A percentile compares a stretch with the other conserved stretches of the same genome.
Evolutionary conservation across 2,888 invertebrate genomes (phyloP).

Genomic region (Leucozona laternaria): DNA sequence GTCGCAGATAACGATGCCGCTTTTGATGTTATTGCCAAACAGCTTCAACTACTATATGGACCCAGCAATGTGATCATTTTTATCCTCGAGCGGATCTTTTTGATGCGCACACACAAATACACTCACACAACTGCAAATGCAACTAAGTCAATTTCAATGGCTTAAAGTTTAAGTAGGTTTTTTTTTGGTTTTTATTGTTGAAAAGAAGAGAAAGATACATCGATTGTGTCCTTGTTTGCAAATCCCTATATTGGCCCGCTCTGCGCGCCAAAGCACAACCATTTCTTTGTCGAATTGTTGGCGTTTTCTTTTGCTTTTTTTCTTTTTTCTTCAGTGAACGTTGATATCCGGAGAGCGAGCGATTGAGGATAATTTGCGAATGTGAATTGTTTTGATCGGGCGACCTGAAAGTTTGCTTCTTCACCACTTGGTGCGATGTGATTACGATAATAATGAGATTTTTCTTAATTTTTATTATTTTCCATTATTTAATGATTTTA

Average conservation of each 20-base stretch:
- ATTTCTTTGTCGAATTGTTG: slow-evolving; percentile 62
- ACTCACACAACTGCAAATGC: slow-evolving; percentile 9
- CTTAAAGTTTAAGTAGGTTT: slow-evolving; percentile 29
- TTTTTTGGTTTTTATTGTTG: not conserved
- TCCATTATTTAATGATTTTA: slow-evolving; percentile 68
- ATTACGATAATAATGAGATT: slow-evolving; percentile 75
- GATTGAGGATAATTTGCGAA: slow-evolving; percentile 73
- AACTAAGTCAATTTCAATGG: slow-evolving; percentile 53
- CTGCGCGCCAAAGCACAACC: slow-evolving; percentile 17
- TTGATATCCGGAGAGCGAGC: slow-evolving; percentile 50
- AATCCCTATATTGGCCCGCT: slow-evolving; percentile 44
- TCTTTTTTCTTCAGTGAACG: slow-evolving; percentile 3
- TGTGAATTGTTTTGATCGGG: slow-evolving; percentile 62
- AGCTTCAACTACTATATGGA: slow-evolving; percentile 66
- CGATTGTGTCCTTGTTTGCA: slow-evolving; percentile 59
- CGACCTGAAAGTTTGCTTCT: slow-evolving; percentile 27
- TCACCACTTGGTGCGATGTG: slow-evolving; percentile 55
- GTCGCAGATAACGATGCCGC: slow-evolving; percentile 76
- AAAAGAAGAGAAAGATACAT: slow-evolving; percentile 48
- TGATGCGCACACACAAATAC: slow-evolving; percentile 54
- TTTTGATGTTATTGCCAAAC: slow-evolving; percentile 73
- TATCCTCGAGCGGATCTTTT: slow-evolving; percentile 74
- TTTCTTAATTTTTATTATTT: slow-evolving; percentile 74
- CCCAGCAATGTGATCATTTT: slow-evolving; percentile 71
- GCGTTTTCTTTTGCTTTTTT: slow-evolving; percentile 12